These are phyloP conservation scores for Aphelenchoides bicaudatus DNA, from an alignment of 2,888 invertebrate species.

Conservation along the genomic window DNA sequence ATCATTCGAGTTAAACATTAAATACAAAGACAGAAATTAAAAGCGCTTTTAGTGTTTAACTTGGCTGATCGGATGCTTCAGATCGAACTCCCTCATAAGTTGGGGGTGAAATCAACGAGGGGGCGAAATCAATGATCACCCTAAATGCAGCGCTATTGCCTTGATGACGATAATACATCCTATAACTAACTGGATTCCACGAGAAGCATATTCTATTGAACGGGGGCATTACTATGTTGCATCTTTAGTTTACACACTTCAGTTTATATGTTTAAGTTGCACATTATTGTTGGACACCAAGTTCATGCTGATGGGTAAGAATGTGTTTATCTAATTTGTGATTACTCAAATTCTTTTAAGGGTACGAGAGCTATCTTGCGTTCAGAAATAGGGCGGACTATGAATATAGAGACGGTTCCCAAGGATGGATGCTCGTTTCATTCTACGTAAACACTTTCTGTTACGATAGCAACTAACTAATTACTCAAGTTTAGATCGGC, in stretches of 20 bases:
- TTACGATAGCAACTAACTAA: background rate
- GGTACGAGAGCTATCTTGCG: slow-evolving; percentile 3
- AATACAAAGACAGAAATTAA: no score
- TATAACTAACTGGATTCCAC: background rate
- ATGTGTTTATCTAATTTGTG: no score
- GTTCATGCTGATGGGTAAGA: no score
- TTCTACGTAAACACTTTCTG: background rate
- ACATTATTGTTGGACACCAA: slow-evolving; percentile 3
- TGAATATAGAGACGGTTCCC: slow-evolving; percentile 9
- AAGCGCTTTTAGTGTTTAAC: no score
- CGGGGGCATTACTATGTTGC: background rate
- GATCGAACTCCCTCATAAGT: no score
- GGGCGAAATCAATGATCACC: no score
- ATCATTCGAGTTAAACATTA: no score
- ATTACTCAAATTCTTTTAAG: no score
- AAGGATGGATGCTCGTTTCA: slow-evolving; percentile 8
- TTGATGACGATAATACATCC: background rate
- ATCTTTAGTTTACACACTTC: background rate
- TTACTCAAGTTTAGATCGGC: background rate
- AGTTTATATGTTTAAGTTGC: background rate
- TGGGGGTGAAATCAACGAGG: no score
- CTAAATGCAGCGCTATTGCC: background rate
- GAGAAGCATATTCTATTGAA: background rate
- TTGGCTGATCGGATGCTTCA: no score
- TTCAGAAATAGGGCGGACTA: background rate